Conservation (phyloP, 2,797 vertebrate species). For the Tragopan temminckii region DNA sequence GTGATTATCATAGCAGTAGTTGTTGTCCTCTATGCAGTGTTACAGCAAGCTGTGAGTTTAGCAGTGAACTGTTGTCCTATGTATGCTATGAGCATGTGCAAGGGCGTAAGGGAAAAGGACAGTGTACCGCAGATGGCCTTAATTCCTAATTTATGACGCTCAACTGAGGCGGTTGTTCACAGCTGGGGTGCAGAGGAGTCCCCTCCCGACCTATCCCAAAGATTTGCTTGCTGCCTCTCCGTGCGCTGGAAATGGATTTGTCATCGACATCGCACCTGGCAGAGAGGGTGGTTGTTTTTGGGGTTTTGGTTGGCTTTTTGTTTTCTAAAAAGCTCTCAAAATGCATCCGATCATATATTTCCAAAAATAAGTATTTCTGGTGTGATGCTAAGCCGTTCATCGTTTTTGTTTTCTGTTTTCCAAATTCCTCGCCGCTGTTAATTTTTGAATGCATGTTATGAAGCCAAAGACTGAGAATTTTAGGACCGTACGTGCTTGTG, state of each 20-base stretch:
- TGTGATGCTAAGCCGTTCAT: rapidly evolving
- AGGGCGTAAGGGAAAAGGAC: no score
- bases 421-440: rapidly evolving
- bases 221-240: background rate
- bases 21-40: rapidly evolving
- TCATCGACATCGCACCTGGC: rapidly evolving
- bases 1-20: background rate
- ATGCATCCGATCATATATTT: rapidly evolving
- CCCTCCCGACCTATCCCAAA: no score
- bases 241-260: rapidly evolving
- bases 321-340: no score
- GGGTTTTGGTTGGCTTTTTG: no score
- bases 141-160: background rate
- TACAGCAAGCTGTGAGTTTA: background rate
- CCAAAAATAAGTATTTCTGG: rapidly evolving
- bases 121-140: background rate
- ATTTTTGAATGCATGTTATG: rapidly evolving
- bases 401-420: no score
- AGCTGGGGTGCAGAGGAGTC: no score
- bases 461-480: rapidly evolving
- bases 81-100: rapidly evolving
- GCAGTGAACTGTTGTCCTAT: background rate
- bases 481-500: rapidly evolving
- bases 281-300: background rate
- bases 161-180: background rate